phyloP scores from a whole-genome alignment of 2,888 invertebrate genomes.

The Sinhomidia bicolor region DNA sequence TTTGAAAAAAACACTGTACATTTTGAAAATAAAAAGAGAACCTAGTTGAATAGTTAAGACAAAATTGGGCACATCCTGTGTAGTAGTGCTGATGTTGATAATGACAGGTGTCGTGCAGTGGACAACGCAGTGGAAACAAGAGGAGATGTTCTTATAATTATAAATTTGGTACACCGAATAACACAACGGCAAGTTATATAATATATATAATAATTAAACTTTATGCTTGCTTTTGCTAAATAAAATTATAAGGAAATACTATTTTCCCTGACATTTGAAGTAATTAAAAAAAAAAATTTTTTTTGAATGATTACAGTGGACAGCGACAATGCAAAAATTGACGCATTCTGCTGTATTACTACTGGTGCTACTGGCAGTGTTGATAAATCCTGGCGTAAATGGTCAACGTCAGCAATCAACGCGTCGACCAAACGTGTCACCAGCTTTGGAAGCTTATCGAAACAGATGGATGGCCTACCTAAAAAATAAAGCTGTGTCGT shows the following conservation, averaged over 20 bases:
- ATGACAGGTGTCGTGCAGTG: constrained; percentile 20
- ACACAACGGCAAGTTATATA: neutral
- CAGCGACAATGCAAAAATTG: neutral
- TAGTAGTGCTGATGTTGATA: neutral
- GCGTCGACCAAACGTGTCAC: neutral
- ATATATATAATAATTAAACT: neutral
- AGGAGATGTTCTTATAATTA: neutral
- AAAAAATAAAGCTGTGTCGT: neutral
- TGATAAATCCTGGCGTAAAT: neutral
- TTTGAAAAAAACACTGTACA: neutral
- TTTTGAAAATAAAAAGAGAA: neutral
- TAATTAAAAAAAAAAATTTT: neutral
- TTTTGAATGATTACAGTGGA: neutral
- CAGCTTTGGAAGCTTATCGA: constrained; percentile 37
- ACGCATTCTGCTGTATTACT: neutral
- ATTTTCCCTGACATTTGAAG: neutral
- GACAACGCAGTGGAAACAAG: neutral
- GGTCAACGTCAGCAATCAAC: neutral
- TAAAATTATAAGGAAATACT: neutral
- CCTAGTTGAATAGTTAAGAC: neutral
- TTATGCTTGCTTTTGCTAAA: neutral
- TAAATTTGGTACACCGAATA: neutral
- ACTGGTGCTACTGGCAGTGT: neutral
- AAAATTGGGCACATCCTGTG: constrained; percentile 19
- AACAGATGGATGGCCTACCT: constrained; percentile 35